phyloP scores from a whole-genome alignment of 2,888 invertebrate species.

The Nephrocerus scutellatus region DNA sequence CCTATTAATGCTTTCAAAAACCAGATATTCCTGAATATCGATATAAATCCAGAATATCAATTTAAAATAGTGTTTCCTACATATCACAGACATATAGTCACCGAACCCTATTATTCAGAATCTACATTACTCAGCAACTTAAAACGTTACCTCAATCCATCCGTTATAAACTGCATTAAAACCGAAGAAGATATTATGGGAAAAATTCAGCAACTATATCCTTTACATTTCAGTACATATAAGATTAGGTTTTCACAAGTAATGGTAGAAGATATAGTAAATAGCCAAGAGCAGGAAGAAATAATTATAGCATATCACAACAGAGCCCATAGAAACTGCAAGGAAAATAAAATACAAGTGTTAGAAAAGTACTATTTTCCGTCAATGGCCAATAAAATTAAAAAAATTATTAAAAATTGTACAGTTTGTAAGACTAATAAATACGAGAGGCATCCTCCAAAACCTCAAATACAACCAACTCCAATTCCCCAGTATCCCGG shows the following conservation, averaged over 20 bases:
- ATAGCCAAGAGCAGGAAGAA: constrained; percentile 12
- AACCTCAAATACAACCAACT: constrained; percentile 5
- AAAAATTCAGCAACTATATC: constrained; percentile 8
- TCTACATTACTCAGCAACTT: constrained; percentile 3
- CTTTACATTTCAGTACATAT: constrained; percentile 8
- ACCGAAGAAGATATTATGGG: constrained; percentile 12
- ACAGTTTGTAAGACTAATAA: constrained; percentile 11
- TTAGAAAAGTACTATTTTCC: constrained; percentile 13
- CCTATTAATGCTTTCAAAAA: too few species aligned
- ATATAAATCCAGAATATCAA: too few species aligned
- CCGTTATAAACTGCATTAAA: constrained; percentile 12
- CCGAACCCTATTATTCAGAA: constrained; percentile 5
- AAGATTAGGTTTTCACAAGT: constrained; percentile 16
- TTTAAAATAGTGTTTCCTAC: constrained; percentile 3
- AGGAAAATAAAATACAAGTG: constrained; percentile 13
- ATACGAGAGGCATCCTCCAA: constrained; percentile 11
- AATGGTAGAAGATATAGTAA: constrained; percentile 13
- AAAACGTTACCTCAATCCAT: constrained; percentile 13
- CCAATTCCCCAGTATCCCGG: too few species aligned
- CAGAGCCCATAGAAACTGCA: constrained; percentile 11
- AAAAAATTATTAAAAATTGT: constrained; percentile 5
- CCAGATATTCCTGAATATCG: too few species aligned
- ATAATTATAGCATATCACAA: constrained; percentile 11
- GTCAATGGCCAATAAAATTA: constrained; percentile 5
- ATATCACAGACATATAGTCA: constrained; percentile 9